Conservation (phyloP, 2,888 invertebrate genomes). For the Lasioglossum figueresi region DNA sequence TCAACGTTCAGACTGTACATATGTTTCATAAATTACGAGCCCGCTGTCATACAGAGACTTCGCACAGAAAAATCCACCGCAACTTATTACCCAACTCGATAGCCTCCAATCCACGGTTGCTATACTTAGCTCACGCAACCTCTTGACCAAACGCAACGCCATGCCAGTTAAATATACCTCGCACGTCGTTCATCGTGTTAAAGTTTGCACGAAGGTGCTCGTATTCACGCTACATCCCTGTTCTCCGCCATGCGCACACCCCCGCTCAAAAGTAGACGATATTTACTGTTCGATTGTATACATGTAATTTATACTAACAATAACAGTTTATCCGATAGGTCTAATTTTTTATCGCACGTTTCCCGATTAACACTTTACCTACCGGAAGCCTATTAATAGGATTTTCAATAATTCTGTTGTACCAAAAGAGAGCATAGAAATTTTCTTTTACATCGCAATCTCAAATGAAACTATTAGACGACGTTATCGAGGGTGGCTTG, state of each 20-base stretch:
- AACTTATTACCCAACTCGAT: background rate
- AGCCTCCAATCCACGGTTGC: background rate
- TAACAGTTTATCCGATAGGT: no score
- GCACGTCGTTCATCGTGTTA: background rate
- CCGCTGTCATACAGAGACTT: background rate
- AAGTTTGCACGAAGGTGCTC: conserved; percentile 7
- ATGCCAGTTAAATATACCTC: background rate
- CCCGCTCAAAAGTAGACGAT: background rate
- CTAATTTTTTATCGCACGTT: no score
- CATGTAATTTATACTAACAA: no score
- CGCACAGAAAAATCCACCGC: background rate
- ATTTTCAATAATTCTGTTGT: no score
- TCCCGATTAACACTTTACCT: no score
- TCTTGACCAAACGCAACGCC: background rate
- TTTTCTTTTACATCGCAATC: no score
- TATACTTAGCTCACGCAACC: conserved; percentile 7
- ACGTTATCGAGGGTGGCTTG: no score
- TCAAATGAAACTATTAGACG: no score
- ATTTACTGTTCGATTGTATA: no score
- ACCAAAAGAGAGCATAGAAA: no score
- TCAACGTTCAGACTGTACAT: background rate
- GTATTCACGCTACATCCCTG: background rate
- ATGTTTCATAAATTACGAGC: background rate
- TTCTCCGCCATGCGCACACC: background rate
- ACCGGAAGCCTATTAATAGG: no score